Conservation (phyloP, 2,888 invertebrate genomes). For the Dorcus parallelipipedus region DNA sequence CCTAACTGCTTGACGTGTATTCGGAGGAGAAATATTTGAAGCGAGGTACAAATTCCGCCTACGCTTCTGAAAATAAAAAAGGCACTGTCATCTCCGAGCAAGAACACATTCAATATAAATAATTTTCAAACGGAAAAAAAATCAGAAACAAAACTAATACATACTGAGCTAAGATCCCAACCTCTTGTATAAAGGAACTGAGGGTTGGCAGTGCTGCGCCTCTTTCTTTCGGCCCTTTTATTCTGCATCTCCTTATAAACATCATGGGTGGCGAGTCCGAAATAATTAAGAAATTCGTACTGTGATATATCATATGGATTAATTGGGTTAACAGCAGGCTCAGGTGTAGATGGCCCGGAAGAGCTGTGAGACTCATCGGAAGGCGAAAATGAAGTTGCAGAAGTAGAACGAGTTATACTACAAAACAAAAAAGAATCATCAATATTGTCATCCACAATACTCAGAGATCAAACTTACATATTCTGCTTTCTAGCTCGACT, state of each 20-base stretch:
- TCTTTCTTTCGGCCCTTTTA: constrained; percentile 52
- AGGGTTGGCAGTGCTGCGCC: constrained; percentile 55
- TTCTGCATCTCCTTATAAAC: constrained; percentile 53
- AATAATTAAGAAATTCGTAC: constrained; percentile 46
- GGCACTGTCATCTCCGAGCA: too few relatives aligned
- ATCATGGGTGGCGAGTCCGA: constrained; percentile 51
- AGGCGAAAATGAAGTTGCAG: constrained; percentile 37
- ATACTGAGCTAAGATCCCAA: constrained; percentile 37
- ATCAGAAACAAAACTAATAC: constrained; percentile 15
- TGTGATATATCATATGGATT: constrained; percentile 45
- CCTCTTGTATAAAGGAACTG: constrained; percentile 53
- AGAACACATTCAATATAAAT: background rate
- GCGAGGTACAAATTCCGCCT: constrained; percentile 51
- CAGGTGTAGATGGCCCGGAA: constrained; percentile 38
- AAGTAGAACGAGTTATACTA: constrained; percentile 37
- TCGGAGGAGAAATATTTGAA: constrained; percentile 51
- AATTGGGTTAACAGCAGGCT: constrained; percentile 35
- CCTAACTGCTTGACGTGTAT: constrained; percentile 50
- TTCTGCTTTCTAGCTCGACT: constrained; percentile 46
- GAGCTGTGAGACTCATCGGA: constrained; percentile 43
- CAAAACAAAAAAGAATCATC: constrained; percentile 10
- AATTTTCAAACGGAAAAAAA: background rate
- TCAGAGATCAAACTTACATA: constrained; percentile 37
- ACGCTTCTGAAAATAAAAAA: constrained; percentile 45
- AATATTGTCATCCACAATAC: constrained; percentile 6